These are phyloP conservation scores for Odontesthes bonariensis DNA, from an alignment of 2,113 vertebrate genomes.

Conservation along the genomic window DNA sequence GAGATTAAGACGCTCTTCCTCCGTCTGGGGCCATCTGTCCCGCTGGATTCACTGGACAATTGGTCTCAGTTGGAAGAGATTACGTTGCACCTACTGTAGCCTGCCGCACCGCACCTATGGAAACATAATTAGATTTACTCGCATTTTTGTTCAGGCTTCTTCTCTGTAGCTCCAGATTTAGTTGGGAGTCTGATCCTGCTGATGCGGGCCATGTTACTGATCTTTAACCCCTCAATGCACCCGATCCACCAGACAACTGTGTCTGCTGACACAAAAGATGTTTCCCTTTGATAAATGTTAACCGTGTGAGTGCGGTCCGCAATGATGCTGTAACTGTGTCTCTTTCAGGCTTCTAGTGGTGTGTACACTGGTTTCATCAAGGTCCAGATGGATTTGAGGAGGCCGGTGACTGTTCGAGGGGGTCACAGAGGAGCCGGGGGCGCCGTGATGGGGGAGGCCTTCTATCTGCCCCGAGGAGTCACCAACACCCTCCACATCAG, in stretches of 20 bases:
- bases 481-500: constrained; percentile 95
- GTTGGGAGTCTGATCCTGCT: too few relatives aligned
- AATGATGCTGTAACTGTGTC: not conserved
- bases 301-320: not conserved
- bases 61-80: constrained; percentile 17
- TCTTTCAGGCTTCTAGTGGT: constrained; percentile 83
- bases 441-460: constrained; percentile 81
- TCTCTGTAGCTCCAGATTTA: too few relatives aligned
- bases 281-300: too few relatives aligned
- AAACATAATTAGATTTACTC: not conserved
- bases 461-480: constrained; percentile 86
- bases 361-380: constrained; percentile 98
- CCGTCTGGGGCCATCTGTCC: constrained; percentile 72
- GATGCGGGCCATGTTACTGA: too few relatives aligned
- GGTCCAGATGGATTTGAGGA: constrained; percentile 93
- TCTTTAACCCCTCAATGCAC: too few relatives aligned
- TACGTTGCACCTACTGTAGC: not conserved
- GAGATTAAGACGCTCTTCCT: constrained; percentile 60
- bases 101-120: too few relatives aligned
- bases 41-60: constrained; percentile 19
- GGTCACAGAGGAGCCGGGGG: constrained; percentile 60
- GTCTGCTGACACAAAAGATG: too few relatives aligned
- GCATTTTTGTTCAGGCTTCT: too few relatives aligned
- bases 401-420: constrained; percentile 87
- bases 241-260: too few relatives aligned